Evolutionary conservation across 2,113 vertebrate genomes (phyloP), one percentile per base, ranked within the genome.

Genomic region (Pseudopipra pipra): DNA sequence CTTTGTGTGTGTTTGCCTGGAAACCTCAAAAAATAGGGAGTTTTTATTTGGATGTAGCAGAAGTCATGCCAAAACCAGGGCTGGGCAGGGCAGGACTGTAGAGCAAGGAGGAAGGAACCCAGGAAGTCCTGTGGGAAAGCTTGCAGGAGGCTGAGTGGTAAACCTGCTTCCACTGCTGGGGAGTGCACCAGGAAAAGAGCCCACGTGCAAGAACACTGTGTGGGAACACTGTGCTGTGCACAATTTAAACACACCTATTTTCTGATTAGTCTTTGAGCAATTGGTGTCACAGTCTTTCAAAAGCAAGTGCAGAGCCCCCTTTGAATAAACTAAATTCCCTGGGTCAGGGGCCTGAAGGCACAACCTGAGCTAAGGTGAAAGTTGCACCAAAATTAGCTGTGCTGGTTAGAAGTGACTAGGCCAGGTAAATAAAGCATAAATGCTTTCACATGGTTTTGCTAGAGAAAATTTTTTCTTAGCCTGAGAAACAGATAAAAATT

Each of bases 191-290:
- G 7, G 39, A 17, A 27, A 63, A 88, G 56, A 43, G 9, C 6
- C 23, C 27, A 7, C 0, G 0, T n/a, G 52, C 39, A 28, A 11
- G 20, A 51, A 15, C 18, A 14, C 31, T 17, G 0, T 0, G 2
- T 51, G 37, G 8, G 58, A 72, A 3, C n/a, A 3, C 2, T 16
- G 2, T 35, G 47, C 33, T 66, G 19, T n/a, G 30, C 25, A 4
- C 46, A 46, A 5, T 41, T 91, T 31, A n/a, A 55, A 24, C 18
- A 52, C 10, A 2, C 9, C 56, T 82, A 14, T 15, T 44, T 51
- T 73, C 39, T 73, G 9, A 27, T 52, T 17, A 72, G 35, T 39
- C 81, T 27, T 3, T 47, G 65, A 81, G 51, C 33, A 44, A 5
- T 9, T 37, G 72, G 24, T 33, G 18, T 19, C 63, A 35, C 22